A percentile compares a stretch with the other conserved stretches of the same genome.
Conservation (phyloP, 1,140 invertebrate genomes). For the Lordiphosa stackelbergi region DNA sequence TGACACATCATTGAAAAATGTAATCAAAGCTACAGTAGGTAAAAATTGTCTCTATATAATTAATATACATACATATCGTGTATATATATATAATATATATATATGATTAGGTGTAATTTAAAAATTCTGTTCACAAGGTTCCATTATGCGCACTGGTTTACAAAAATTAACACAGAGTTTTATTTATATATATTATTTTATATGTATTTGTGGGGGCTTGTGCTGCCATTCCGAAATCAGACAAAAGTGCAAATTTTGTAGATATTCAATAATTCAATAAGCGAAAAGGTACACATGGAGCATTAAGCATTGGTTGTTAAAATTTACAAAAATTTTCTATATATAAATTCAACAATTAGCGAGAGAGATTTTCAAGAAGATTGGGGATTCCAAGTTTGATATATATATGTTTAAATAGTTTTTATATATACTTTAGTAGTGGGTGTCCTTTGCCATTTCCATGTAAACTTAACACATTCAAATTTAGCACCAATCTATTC, state of each 20-base stretch:
- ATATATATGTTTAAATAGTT: conserved; percentile 31
- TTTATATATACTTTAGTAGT: conserved; percentile 24
- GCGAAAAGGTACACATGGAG: conserved; percentile 72
- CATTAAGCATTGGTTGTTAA: conserved; percentile 55
- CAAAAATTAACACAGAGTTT: conserved; percentile 48
- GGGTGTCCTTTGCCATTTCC: conserved; percentile 23
- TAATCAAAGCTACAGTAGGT: conserved; percentile 73
- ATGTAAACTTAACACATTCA: conserved; percentile 63
- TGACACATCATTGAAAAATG: conserved; percentile 74
- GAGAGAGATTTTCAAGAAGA: conserved; percentile 52
- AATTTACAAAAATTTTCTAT: conserved; percentile 61
- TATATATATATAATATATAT: conserved; percentile 39
- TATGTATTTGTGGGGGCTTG: conserved; percentile 12
- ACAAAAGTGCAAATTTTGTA: conserved; percentile 13
- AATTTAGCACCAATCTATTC: conserved; percentile 75
- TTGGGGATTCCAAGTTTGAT: conserved; percentile 1
- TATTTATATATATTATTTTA: conserved; percentile 10
- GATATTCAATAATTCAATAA: conserved; percentile 58
- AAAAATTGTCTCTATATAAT: conserved; percentile 68
- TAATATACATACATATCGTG: conserved; percentile 44
- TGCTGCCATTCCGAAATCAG: conserved; percentile 29
- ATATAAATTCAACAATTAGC: conserved; percentile 72
- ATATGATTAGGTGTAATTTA: conserved; percentile 44
- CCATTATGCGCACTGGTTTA: conserved; percentile 63
- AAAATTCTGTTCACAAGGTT: conserved; percentile 57